phyloP scores from a whole-genome alignment of 2,797 vertebrate species.

The Phrynocephalus guinanensis region DNA sequence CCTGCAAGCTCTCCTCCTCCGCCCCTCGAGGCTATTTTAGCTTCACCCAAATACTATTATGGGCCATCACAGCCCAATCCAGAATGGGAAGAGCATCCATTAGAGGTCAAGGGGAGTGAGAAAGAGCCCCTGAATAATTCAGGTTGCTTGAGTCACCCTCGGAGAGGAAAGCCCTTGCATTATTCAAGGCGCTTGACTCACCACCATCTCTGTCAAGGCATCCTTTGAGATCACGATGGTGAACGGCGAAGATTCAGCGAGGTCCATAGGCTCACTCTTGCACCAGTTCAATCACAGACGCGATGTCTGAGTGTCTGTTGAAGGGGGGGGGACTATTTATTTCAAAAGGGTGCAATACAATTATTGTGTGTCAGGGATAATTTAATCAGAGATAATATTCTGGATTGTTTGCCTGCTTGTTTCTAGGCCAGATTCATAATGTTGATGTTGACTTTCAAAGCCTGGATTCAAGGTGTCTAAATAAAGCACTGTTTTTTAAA shows the following conservation, averaged over 20 bases:
- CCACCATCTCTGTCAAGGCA: no score
- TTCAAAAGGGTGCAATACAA: not conserved
- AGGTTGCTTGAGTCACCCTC: not conserved
- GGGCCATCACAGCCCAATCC: not conserved
- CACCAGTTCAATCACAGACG: not conserved
- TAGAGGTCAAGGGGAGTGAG: not conserved
- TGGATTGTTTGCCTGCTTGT: no score
- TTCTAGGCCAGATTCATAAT: no score
- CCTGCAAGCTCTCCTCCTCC: no score
- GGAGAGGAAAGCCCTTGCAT: not conserved
- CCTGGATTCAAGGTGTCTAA: no score
- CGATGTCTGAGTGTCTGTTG: not conserved
- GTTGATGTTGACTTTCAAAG: no score
- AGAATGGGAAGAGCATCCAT: not conserved
- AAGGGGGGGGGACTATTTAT: not conserved
- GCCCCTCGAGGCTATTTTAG: not conserved
- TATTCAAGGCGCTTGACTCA: constrained; percentile 4
- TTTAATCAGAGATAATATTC: no score
- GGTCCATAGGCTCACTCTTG: not conserved
- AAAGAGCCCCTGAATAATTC: constrained; percentile 3
- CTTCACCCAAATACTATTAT: not conserved
- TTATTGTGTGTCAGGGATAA: no score
- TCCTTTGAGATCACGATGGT: not conserved
- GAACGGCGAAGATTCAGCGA: not conserved
- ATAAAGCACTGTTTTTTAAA: no score